Base-by-base conservation (phyloP, 2,888 invertebrate species). In the Aleiodes testaceus region DNA sequence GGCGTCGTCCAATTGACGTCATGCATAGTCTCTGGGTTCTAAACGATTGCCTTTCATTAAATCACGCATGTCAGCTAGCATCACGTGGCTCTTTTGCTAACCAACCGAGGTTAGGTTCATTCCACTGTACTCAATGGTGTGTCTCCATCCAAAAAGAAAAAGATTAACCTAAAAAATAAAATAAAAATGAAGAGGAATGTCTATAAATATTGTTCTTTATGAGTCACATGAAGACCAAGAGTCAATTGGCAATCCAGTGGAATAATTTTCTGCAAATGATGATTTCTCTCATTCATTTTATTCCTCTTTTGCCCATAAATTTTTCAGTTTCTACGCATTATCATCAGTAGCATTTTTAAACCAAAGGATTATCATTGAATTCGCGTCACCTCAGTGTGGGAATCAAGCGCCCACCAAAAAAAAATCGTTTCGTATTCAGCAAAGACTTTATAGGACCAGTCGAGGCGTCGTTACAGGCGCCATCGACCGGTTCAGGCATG, bases 1-100 rank as follows among this genome's bases (percentile, higher is more conserved):
- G 66, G 52, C 65, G 47, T 61, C 49, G 61, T 70, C 45, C 47
- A 52, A 72, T 72, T 72, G 72, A 72, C 72, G 72, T 72, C 72
- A 72, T 72, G 36, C 36, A 36, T 36, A 22, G n/a, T n/a, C 52
- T 66, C 52, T 50, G 20, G 49, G 69, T 72, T 36, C 26, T 36
- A 49, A 45, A 44, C 47, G 67, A 67, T 72, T 72, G 72, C 52
- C 44, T 68, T 63, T 72, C 72, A 72, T 72, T 72, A 72, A 72
- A 72, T 72, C 67, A 72, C 64, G 47, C 64, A 72, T 72, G 67
- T 36, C 36, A 11, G 64, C 55, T 47, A 61, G 53, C 64, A 67
- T 72, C 72, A 68, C 64, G 64, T 72, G 72, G 55, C 36, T 49
- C 42, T 45, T 26, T 64, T 16, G 14, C 49, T 18, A 63, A 45